Percentiles rank a stretch among this genome's conserved stretches.
These are phyloP conservation scores for Andricus grossulariae DNA, from an alignment of 1,140 invertebrate species.

Conservation along the genomic window DNA sequence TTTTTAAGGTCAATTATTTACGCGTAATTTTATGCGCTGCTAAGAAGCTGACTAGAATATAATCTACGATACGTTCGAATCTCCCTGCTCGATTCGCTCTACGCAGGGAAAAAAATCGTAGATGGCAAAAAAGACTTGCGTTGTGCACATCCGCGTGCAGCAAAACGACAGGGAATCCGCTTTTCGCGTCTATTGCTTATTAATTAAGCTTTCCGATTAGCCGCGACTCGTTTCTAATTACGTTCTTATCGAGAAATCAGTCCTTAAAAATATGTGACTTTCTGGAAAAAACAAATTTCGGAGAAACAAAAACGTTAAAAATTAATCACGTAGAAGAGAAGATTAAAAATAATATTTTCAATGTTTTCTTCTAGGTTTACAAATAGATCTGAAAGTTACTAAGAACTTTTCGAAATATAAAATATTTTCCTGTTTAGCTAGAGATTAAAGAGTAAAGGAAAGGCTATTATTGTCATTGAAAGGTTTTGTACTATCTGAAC, in stretches of 20 bases:
- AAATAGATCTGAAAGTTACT: too few species aligned
- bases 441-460: slow-evolving; percentile 22
- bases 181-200: slow-evolving; percentile 28
- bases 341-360: too few species aligned
- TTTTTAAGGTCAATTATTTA: slow-evolving; percentile 53
- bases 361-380: too few species aligned
- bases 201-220: slow-evolving; percentile 14
- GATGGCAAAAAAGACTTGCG: background rate
- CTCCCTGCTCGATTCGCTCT: slow-evolving; percentile 10
- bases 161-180: slow-evolving; percentile 13
- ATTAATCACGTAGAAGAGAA: background rate
- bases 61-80: slow-evolving; percentile 63
- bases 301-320: background rate
- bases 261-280: background rate
- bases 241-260: slow-evolving; percentile 9
- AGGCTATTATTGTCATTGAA: slow-evolving; percentile 20
- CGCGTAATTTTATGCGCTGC: slow-evolving; percentile 70
- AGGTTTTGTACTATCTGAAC: slow-evolving; percentile 26
- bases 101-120: slow-evolving; percentile 12
- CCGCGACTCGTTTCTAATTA: slow-evolving; percentile 22
- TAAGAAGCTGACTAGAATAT: slow-evolving; percentile 76
- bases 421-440: background rate
- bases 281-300: slow-evolving; percentile 2
- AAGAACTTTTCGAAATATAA: background rate
- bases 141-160: background rate